Base-by-base conservation (phyloP, 2,113 vertebrate genomes). In the Girardinichthys multiradiatus region DNA sequence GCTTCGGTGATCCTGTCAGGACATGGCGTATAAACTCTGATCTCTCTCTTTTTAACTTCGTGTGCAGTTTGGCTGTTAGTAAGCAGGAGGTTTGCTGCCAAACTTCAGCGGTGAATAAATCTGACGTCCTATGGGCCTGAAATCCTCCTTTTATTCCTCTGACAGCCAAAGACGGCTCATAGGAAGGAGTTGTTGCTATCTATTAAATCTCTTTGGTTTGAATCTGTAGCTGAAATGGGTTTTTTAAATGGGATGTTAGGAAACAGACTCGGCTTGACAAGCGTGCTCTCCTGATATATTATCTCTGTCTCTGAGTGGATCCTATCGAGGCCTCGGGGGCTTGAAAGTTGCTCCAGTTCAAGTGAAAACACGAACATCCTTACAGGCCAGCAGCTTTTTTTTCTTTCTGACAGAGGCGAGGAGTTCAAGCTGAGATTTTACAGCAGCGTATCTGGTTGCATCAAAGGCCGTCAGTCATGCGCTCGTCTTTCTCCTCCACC, bases 291-390 rank as follows among this genome's bases (percentile, higher is more conserved):
- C 54, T 85, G 80, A 81, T 70, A 67, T 39, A 62, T 64, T 61
- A 64, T 80, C 64, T 21, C 14, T 9, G 48, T 13, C 59, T 72
- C 39, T n/a, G 67, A 74, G 76, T 35, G 72, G 74, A 75, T 82
- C 79, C 83, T 66, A 59, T n/a, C 48, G 42, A 61, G 83, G 81
- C 82, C 88, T 80, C 63, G 0, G 84, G 87, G 80, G 80, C 68
- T 66, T 74, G 35, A 77, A 77, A 85, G 82, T 57, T 84, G 81
- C 86, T 84, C 57, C 68, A 27, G 75, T 80, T 90, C 87, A 86
- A 85, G 88, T 86, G 81, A 83, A 86, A 90, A 91, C 90, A 86
- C 72, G 86, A 90, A 83, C 66, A 26, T 69, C 7, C 67, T 21
- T 33, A 2, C 1, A 26, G 72, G 57, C 37, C 15, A 29, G 9